Percentiles rank a stretch among this genome's conserved stretches.
Evolutionary conservation across 2,113 vertebrate species (phyloP).

Genomic region (Scophthalmus maximus): DNA sequence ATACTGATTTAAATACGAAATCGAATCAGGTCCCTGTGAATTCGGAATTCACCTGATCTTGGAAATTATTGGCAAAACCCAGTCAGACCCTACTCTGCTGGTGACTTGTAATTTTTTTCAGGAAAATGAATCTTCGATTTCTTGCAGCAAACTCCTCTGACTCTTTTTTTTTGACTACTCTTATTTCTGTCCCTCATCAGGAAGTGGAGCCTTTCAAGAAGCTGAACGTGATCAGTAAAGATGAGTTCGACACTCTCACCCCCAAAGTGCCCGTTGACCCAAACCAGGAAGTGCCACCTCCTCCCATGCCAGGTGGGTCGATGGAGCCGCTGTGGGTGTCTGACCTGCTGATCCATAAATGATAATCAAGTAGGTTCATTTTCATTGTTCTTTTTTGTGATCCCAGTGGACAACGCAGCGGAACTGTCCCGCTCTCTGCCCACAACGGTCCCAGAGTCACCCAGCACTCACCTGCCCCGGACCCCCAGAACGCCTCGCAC

Average conservation of each 20-base stretch:
- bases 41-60: too few relatives aligned
- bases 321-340: too few relatives aligned
- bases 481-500: constrained; percentile 86
- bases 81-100: too few relatives aligned
- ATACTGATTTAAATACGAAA: too few relatives aligned
- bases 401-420: constrained; percentile 57
- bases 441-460: constrained; percentile 85
- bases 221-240: constrained; percentile 90
- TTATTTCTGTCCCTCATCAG: constrained; percentile 73
- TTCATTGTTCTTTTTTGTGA: not conserved
- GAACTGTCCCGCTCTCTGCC: constrained; percentile 83
- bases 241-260: constrained; percentile 87
- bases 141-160: not conserved
- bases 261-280: constrained; percentile 83
- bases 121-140: not conserved
- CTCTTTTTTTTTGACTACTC: not conserved
- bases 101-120: too few relatives aligned
- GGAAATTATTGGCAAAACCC: too few relatives aligned
- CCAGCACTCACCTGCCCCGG: constrained; percentile 68
- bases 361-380: not conserved
- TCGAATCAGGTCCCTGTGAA: too few relatives aligned
- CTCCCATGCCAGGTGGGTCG: constrained; percentile 79
- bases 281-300: constrained; percentile 82
- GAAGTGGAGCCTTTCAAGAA: constrained; percentile 94
- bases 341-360: too few relatives aligned